Evolutionary conservation across 2,113 vertebrate species (phyloP).

Genomic region (Erythrocercus mccallii): DNA sequence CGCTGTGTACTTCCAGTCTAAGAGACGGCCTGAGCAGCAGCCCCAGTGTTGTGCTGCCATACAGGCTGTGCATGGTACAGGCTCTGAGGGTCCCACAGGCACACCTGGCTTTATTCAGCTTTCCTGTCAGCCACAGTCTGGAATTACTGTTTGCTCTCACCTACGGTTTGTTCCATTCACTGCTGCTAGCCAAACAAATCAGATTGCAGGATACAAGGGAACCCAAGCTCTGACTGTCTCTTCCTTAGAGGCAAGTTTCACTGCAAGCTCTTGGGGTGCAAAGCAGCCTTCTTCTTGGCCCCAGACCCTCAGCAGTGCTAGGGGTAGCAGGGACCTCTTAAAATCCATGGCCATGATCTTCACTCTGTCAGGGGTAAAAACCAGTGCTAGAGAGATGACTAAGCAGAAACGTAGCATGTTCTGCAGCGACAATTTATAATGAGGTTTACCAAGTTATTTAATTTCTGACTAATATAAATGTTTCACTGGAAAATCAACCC

Average conservation of each 20-base stretch:
- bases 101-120: background rate
- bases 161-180: background rate
- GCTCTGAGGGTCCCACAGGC: background rate
- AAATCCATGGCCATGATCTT: background rate
- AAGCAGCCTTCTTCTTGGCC: background rate
- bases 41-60: background rate
- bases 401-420: background rate
- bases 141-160: background rate
- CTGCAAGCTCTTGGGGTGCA: background rate
- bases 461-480: background rate
- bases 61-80: background rate
- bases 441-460: background rate
- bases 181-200: background rate
- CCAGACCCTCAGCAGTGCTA: background rate
- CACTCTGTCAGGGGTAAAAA: background rate
- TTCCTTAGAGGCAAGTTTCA: background rate
- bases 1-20: background rate
- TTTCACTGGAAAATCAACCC: background rate
- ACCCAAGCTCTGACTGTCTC: background rate
- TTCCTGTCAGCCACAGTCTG: background rate
- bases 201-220: background rate
- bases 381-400: background rate
- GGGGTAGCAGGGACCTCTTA: background rate
- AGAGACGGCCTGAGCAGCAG: fast-evolving
- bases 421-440: background rate